Evolutionary conservation across 2,797 vertebrate genomes (phyloP).

Genomic region (Avahi laniger): DNA sequence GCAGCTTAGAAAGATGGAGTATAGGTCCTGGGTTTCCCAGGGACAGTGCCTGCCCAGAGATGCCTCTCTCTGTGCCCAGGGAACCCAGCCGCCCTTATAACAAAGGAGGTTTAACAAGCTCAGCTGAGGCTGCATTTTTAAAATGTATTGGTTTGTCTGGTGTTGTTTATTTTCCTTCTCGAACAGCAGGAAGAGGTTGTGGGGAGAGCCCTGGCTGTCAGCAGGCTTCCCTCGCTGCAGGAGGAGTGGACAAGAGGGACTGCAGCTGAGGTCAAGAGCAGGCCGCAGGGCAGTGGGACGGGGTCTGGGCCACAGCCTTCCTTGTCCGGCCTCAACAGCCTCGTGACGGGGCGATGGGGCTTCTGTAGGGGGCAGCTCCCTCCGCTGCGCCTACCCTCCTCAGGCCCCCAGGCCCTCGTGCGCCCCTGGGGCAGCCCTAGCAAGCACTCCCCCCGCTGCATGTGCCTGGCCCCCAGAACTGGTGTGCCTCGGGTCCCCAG

Average conservation of each 20-base stretch:
- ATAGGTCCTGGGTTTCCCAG: not conserved
- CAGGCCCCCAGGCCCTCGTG: too few relatives aligned
- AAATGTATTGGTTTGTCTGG: not conserved
- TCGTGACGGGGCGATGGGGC: too few relatives aligned
- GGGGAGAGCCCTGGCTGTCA: not conserved
- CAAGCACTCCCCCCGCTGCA: not conserved
- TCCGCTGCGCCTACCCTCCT: not conserved
- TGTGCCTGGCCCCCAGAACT: not conserved
- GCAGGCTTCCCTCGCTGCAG: not conserved
- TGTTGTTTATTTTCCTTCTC: not conserved
- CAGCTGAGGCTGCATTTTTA: not conserved
- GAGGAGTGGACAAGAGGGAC: not conserved
- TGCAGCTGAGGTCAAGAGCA: not conserved
- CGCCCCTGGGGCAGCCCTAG: not conserved
- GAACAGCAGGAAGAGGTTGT: not conserved
- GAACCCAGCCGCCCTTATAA: not conserved
- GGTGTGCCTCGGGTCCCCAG: not conserved
- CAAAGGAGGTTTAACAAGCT: not conserved
- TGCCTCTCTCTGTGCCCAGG: not conserved
- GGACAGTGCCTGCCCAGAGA: not conserved
- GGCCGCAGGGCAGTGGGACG: not conserved
- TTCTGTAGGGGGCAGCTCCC: not conserved
- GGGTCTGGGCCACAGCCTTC: accelerated
- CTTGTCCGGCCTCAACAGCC: not conserved
- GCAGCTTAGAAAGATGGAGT: not conserved